Evolutionary conservation across 1,140 invertebrate species (phyloP), one percentile per base, ranked within the genome.

Genomic region (Propsilocerus akamusi): DNA sequence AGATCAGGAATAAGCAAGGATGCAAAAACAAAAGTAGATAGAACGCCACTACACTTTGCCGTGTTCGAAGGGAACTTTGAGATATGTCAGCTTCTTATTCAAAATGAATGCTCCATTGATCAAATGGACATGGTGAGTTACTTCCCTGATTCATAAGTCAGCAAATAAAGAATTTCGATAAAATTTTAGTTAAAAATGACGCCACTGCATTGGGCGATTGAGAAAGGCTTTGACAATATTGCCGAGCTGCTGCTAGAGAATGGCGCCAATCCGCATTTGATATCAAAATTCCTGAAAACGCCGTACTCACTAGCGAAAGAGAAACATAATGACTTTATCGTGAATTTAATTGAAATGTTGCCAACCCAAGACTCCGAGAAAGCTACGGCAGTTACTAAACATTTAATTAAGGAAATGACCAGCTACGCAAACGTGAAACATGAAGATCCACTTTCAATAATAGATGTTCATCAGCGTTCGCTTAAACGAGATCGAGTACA

Each of bases 171-270:
- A 17, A 20, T 17, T 41, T 17, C n/a, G n/a, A n/a, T n/a, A n/a
- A 52, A 5, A 46, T 60, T 58, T 52, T 54, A 86, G 87, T 67
- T 95, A 25, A 79, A 79, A 60, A 95, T 94, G 90, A 94, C 90
- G 23, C 88, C 91, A 25, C 69, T 97, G 22, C 91, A 96, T 70
- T 96, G 91, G 92, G 89, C 90, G 8, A 85, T 85, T 46, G 88
- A 93, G 68, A 78, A 82, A 55, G 76, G 79, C n/a, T 81, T 90
- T 62, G 58, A 73, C 25, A 72, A 74, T 46, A 77, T 81, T 32
- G 81, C 85, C 25, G 70, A 78, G 50, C 57, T 80, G 41, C 68
- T 95, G 46, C 59, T 95, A 3, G 71, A 76, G 49, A 67, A 77
- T 58, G 84, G 86, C 14, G 86, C 87, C 1, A 73, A 85, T 62